phyloP scores from a whole-genome alignment of 2,888 invertebrate species.

The Sipunculus nudus region DNA sequence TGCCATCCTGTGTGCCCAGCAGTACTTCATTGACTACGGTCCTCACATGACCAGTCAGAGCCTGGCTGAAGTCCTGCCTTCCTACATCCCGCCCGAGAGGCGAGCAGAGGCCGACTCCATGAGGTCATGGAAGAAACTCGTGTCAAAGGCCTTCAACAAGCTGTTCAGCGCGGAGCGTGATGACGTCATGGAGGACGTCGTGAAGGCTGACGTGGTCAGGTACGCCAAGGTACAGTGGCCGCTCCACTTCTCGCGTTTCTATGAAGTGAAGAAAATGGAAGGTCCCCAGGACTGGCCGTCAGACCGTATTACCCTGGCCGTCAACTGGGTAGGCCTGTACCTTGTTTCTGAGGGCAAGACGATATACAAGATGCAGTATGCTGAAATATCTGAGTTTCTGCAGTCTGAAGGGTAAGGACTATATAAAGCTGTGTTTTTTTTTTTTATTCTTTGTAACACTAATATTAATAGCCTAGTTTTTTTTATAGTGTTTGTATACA shows the following conservation, averaged over 20 bases:
- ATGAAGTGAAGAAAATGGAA: background rate
- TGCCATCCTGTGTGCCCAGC: slow-evolving; percentile 31
- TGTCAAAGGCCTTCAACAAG: slow-evolving; percentile 9
- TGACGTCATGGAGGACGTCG: background rate
- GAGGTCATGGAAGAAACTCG: slow-evolving; percentile 1
- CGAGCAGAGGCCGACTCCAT: background rate
- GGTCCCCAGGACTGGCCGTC: background rate
- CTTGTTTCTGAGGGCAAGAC: slow-evolving; percentile 1
- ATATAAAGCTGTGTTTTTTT: too few species aligned
- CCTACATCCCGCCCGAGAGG: slow-evolving; percentile 19
- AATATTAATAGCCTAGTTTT: too few species aligned
- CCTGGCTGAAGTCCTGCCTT: slow-evolving; percentile 20
- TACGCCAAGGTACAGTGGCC: slow-evolving; percentile 3
- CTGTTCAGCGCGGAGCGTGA: slow-evolving; percentile 12
- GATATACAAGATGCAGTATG: background rate
- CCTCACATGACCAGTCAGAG: slow-evolving; percentile 23
- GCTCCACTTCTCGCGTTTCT: background rate
- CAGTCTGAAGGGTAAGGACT: background rate
- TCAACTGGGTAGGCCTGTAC: background rate
- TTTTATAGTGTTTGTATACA: too few species aligned
- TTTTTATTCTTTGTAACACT: too few species aligned
- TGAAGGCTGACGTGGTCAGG: slow-evolving; percentile 5
- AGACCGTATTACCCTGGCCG: background rate
- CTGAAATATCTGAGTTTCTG: slow-evolving; percentile 2
- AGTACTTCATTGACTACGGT: slow-evolving; percentile 36